Conservation (phyloP, 1,140 invertebrate genomes). For the Drosophila littoralis region DNA sequence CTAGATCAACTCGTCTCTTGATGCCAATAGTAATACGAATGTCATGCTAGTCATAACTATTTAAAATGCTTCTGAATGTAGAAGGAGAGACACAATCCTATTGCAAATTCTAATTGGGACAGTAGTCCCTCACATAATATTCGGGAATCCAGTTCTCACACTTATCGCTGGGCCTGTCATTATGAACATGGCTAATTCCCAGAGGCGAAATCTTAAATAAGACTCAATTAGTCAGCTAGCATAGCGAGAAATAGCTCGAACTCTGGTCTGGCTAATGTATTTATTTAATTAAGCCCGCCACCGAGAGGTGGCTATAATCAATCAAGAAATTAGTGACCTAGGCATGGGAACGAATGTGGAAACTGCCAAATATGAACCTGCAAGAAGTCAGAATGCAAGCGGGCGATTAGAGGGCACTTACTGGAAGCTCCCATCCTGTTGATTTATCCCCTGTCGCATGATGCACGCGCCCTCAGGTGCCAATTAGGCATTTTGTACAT, state of each 20-base stretch:
- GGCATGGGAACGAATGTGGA: conserved; percentile 8
- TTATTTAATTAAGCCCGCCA: conserved; percentile 1
- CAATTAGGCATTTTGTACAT: conserved; percentile 78
- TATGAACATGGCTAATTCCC: neutral
- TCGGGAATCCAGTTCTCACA: too few relatives aligned
- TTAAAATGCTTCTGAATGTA: too few relatives aligned
- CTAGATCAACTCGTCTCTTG: neutral
- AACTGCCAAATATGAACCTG: neutral
- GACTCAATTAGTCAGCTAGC: conserved; percentile 16
- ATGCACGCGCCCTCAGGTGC: conserved; percentile 47
- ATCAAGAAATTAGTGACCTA: conserved; percentile 25
- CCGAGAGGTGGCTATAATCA: conserved; percentile 24
- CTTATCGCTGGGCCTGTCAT: neutral
- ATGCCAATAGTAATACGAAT: too few relatives aligned
- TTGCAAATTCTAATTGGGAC: too few relatives aligned
- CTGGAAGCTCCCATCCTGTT: neutral
- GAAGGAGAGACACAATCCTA: too few relatives aligned
- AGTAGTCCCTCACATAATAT: too few relatives aligned
- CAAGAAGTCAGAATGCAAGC: neutral
- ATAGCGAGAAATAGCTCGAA: neutral
- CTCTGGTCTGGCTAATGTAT: neutral
- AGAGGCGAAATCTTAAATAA: neutral
- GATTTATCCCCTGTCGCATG: conserved; percentile 23
- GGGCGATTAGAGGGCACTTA: conserved; percentile 31
- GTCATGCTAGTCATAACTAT: too few relatives aligned